A percentile compares a stretch with the other conserved stretches of the same genome.
These are phyloP conservation scores for Nezara viridula DNA, from an alignment of 2,888 invertebrate species.

Conservation along the genomic window DNA sequence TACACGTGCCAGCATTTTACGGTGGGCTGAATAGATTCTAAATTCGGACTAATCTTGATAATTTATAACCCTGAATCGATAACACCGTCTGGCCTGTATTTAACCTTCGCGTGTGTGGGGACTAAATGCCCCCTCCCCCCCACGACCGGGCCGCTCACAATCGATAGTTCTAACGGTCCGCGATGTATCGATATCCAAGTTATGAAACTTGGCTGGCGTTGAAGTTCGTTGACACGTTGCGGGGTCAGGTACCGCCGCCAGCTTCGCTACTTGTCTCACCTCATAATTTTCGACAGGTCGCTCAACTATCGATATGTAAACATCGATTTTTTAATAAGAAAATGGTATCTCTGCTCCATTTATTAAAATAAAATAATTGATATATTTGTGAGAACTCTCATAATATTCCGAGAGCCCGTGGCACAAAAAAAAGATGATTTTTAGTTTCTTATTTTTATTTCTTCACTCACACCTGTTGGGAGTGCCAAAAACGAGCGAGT, in stretches of 20 bases:
- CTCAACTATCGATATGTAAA: not conserved
- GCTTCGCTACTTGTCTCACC: not conserved
- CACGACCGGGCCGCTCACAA: not conserved
- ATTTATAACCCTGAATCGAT: not conserved
- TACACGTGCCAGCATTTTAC: not conserved
- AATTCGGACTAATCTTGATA: not conserved
- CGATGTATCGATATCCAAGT: not conserved
- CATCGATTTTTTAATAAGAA: no score
- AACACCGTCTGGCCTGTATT: not conserved
- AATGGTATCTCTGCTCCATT: no score
- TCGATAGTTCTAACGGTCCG: not conserved
- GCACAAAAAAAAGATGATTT: no score
- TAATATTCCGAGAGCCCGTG: no score
- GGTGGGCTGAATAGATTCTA: not conserved
- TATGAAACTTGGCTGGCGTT: not conserved
- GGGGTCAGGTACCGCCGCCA: not conserved
- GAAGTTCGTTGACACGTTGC: not conserved
- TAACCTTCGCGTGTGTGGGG: not conserved
- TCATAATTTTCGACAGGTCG: not conserved
- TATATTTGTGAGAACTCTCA: no score
- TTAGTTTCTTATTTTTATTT: no score
- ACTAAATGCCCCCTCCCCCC: not conserved
- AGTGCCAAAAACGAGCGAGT: no score
- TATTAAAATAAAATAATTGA: no score
- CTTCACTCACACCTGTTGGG: no score